A percentile compares a stretch with the other conserved stretches of the same genome.
Conservation (phyloP, 2,797 vertebrate species). For the Buphagus erythrorhynchus region DNA sequence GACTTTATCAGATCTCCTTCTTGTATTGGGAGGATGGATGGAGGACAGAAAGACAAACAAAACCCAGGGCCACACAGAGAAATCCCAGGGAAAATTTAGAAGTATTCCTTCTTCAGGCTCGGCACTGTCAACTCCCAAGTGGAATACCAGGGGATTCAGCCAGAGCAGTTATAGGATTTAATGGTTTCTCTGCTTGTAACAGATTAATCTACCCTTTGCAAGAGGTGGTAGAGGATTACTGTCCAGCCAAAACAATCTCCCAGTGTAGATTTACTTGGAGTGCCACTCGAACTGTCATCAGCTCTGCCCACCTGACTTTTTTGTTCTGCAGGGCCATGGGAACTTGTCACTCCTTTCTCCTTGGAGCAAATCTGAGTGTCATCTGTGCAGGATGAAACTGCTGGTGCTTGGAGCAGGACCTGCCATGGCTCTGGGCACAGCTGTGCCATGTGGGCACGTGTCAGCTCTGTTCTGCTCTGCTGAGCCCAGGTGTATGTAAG, state of each 20-base stretch:
- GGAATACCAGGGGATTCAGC: neutral
- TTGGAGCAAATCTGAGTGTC: neutral
- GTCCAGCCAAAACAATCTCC: neutral
- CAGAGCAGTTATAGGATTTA: neutral
- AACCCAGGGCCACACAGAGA: neutral
- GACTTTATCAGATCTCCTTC: neutral
- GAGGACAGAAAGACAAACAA: neutral
- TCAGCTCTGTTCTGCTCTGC: rapidly evolving
- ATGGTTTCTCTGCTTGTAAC: neutral
- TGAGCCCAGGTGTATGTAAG: neutral
- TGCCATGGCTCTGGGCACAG: neutral
- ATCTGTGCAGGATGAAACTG: rapidly evolving
- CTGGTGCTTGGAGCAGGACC: neutral
- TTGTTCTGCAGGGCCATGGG: neutral
- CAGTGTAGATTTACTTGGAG: neutral
- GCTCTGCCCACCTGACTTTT: neutral
- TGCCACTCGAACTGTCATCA: neutral
- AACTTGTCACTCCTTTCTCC: neutral
- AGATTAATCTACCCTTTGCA: neutral
- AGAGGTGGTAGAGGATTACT: neutral
- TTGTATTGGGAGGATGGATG: neutral
- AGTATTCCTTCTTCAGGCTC: neutral
- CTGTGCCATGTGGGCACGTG: rapidly evolving
- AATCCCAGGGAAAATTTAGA: neutral
- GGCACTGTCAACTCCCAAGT: neutral